A percentile compares a stretch with the other conserved stretches of the same genome.
These are phyloP conservation scores for Acropora tenuis DNA, from an alignment of 64 coral and sea anemone genomes.

Conservation along the genomic window DNA sequence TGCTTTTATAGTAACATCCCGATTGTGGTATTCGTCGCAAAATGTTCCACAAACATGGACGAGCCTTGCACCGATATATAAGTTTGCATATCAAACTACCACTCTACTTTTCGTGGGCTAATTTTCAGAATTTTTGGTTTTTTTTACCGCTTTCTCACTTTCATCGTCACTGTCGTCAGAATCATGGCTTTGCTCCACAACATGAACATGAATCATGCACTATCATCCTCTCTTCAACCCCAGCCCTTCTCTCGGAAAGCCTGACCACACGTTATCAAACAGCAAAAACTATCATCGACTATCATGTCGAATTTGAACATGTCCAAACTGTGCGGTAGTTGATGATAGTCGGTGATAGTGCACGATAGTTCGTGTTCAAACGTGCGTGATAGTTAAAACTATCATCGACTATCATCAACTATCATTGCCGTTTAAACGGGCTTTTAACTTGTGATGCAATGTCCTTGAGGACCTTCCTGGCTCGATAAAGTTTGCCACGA, in stretches of 20 bases:
- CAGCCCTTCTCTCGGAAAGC: no score
- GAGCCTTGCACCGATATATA: background rate
- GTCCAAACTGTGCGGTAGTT: no score
- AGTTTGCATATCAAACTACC: constrained; percentile 13
- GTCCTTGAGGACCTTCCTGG: constrained; percentile 5
- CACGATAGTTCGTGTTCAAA: no score
- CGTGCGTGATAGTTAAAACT: no score
- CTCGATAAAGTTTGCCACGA: background rate
- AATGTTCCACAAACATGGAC: constrained; percentile 28
- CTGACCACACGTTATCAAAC: background rate
- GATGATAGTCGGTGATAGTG: no score
- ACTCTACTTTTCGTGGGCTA: constrained; percentile 9
- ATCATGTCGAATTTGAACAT: background rate
- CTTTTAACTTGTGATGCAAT: no score
- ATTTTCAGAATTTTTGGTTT: background rate
- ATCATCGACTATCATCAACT: no score
- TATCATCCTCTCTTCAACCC: background rate
- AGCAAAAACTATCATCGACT: constrained; percentile 1
- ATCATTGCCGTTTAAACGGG: no score
- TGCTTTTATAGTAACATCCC: constrained; percentile 22
- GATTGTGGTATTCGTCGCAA: constrained; percentile 26
- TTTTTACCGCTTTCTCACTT: background rate
- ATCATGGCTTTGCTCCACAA: background rate
- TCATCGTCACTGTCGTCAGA: background rate
- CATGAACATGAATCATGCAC: background rate